These are phyloP conservation scores for Apocrypta bakeri DNA, from an alignment of 1,140 invertebrate genomes.

Conservation along the genomic window DNA sequence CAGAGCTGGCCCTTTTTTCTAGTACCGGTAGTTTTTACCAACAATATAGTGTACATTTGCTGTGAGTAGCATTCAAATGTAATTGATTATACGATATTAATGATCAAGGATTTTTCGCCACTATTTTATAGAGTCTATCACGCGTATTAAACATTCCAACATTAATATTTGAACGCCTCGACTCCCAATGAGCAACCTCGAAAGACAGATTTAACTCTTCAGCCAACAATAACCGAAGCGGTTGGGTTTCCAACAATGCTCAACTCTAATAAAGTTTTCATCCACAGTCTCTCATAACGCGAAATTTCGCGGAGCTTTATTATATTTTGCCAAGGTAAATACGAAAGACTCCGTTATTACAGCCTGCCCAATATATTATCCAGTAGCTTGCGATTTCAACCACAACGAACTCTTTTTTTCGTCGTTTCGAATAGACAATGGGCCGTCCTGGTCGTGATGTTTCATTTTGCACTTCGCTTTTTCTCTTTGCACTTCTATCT, in stretches of 20 bases:
- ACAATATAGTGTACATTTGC: too few species aligned
- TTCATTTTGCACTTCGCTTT: slow-evolving; percentile 9
- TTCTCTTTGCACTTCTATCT: not conserved
- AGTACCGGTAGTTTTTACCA: too few species aligned
- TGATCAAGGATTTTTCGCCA: too few species aligned
- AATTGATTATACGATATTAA: too few species aligned
- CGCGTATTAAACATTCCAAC: too few species aligned
- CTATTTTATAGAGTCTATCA: too few species aligned
- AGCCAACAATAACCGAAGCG: not conserved
- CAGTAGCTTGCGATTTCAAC: slow-evolving; percentile 17
- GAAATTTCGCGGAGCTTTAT: slow-evolving; percentile 56
- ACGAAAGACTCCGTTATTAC: slow-evolving; percentile 50
- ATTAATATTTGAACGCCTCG: too few species aligned
- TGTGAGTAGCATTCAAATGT: too few species aligned
- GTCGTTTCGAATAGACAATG: slow-evolving; percentile 28
- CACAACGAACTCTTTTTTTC: slow-evolving; percentile 3
- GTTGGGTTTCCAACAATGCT: not conserved
- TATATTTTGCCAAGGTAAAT: slow-evolving; percentile 66
- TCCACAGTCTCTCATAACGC: not conserved
- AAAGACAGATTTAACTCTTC: not conserved
- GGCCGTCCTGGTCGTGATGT: not conserved
- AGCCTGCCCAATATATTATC: slow-evolving; percentile 30
- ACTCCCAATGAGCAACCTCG: not conserved
- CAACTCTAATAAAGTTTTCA: slow-evolving; percentile 37
- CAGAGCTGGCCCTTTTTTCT: too few species aligned